Evolutionary conservation across 2,888 invertebrate species (phyloP).

Genomic region (Tetrapedia diversipes): DNA sequence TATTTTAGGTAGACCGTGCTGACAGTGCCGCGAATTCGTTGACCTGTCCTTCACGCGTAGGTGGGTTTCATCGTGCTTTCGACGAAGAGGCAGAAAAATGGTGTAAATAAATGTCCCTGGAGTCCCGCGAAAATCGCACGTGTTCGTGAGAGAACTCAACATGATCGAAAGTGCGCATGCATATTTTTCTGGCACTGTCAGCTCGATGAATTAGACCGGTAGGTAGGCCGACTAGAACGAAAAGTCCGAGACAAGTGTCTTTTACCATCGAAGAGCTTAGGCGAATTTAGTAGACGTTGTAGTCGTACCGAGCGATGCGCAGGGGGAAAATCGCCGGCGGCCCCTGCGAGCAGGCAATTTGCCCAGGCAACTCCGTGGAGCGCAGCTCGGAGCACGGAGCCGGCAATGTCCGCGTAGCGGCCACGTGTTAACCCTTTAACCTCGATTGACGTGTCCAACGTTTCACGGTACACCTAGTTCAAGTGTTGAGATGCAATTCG

Average conservation of each 20-base stretch:
- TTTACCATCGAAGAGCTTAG: constrained; percentile 57
- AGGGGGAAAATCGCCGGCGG: not conserved
- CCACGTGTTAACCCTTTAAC: too few relatives aligned
- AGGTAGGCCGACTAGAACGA: constrained; percentile 23
- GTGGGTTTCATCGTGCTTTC: constrained; percentile 8
- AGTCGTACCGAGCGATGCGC: constrained; percentile 15
- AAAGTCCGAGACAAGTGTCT: constrained; percentile 41
- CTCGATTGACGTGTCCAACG: too few relatives aligned
- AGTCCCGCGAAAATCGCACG: not conserved
- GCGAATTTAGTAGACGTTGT: constrained; percentile 56
- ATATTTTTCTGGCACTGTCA: constrained; percentile 43
- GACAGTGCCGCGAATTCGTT: constrained; percentile 45
- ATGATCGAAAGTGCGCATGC: not conserved
- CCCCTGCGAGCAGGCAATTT: not conserved
- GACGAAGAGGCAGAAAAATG: too few relatives aligned
- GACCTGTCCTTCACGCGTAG: constrained; percentile 2
- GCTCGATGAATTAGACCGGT: constrained; percentile 17
- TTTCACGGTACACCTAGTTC: too few relatives aligned
- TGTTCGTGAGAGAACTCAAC: not conserved
- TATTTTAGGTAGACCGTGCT: constrained; percentile 45
- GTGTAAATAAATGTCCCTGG: not conserved
- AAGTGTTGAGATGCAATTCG: too few relatives aligned
- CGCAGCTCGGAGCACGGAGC: not conserved
- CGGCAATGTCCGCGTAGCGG: not conserved
- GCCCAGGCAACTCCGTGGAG: too few relatives aligned